Evolutionary conservation across 2,888 invertebrate species (phyloP).

Genomic region (Myopa testacea): DNA sequence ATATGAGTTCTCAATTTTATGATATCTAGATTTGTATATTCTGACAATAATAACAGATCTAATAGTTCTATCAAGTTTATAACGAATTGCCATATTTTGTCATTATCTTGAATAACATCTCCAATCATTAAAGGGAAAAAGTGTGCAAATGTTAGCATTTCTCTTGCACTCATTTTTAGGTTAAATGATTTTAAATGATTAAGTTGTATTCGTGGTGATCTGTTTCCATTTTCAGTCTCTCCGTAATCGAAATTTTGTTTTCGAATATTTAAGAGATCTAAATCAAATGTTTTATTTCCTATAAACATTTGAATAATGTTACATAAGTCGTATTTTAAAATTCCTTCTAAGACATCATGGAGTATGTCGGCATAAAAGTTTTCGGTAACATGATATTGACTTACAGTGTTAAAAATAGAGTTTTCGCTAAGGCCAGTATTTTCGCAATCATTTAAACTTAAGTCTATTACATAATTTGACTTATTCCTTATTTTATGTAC

Average conservation of each 20-base stretch:
- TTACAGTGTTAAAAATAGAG: background rate
- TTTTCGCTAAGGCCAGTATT: background rate
- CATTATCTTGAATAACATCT: background rate
- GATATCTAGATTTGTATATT: too few relatives aligned
- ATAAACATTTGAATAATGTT: conserved; percentile 5
- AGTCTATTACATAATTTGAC: background rate
- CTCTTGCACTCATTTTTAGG: background rate
- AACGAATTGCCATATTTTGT: too few relatives aligned
- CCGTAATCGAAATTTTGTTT: conserved; percentile 32
- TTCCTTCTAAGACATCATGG: conserved; percentile 33
- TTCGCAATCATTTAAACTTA: background rate
- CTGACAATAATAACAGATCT: too few relatives aligned
- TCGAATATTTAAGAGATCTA: conserved; percentile 24
- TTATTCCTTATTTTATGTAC: background rate
- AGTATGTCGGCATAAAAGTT: conserved; percentile 32
- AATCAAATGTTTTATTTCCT: conserved; percentile 17
- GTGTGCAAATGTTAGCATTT: conserved; percentile 17
- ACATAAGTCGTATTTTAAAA: conserved; percentile 19
- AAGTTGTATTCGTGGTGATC: background rate
- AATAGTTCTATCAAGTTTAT: too few relatives aligned
- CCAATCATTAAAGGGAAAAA: conserved; percentile 12
- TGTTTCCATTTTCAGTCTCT: conserved; percentile 27
- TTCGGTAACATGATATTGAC: conserved; percentile 16
- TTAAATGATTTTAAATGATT: background rate
- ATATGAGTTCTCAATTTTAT: too few relatives aligned